A percentile compares a stretch with the other conserved stretches of the same genome.
These are phyloP conservation scores for Pedicia rivosa DNA, from an alignment of 2,888 invertebrate genomes.

Conservation along the genomic window DNA sequence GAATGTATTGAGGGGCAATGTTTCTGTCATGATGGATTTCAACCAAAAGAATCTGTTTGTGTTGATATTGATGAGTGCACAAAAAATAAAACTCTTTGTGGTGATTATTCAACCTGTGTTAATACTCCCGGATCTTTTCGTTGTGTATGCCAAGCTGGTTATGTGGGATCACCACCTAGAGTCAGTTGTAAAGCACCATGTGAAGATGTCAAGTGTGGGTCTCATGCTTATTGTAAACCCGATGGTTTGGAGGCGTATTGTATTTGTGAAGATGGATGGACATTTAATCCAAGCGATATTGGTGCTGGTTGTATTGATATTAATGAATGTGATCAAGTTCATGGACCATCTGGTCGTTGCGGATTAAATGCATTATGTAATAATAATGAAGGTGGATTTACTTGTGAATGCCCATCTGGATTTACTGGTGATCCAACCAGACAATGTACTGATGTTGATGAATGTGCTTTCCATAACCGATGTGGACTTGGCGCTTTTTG, in stretches of 20 bases:
- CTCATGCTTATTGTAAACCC: constrained; percentile 77
- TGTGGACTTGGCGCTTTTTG: constrained; percentile 76
- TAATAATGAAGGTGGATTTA: constrained; percentile 63
- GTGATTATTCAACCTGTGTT: constrained; percentile 56
- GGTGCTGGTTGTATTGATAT: constrained; percentile 84
- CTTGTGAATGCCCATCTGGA: constrained; percentile 69
- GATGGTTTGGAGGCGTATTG: constrained; percentile 82
- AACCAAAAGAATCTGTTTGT: constrained; percentile 62
- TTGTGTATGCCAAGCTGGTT: constrained; percentile 70
- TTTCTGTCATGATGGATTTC: constrained; percentile 76
- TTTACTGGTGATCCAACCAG: constrained; percentile 72
- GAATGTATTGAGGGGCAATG: constrained; percentile 80
- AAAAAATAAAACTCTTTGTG: constrained; percentile 42
- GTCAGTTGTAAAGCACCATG: constrained; percentile 77
- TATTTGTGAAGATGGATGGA: constrained; percentile 87
- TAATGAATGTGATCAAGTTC: constrained; percentile 69
- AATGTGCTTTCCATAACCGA: constrained; percentile 50
- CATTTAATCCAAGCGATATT: constrained; percentile 76
- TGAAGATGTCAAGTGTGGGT: constrained; percentile 77
- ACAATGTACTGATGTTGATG: constrained; percentile 70
- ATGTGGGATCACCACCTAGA: constrained; percentile 66
- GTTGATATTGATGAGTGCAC: constrained; percentile 70
- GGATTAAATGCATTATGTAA: constrained; percentile 69
- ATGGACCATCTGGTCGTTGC: constrained; percentile 67
- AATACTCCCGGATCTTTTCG: constrained; percentile 67